Base-by-base conservation (phyloP, 2,797 vertebrate species). In the Spondyliosoma cantharus region DNA sequence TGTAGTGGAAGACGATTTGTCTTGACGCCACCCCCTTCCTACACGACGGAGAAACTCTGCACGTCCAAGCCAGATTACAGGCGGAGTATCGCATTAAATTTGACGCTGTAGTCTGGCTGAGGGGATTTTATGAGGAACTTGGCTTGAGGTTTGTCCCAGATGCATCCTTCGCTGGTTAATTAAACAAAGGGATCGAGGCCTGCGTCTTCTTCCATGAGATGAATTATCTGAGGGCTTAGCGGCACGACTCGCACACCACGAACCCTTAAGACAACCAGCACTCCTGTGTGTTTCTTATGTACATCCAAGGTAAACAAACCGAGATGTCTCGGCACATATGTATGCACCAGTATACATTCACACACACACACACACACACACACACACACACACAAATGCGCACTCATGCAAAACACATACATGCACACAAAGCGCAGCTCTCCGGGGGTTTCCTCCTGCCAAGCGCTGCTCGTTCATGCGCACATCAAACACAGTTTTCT, bases 391-490 rank as follows among this genome's bases (percentile, higher is more conserved):
- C 3, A 49, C 16, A 15, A 60, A 75, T 57, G 71, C 8, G 12
- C 79, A 76, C 65, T 89, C 80, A 85, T 62, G 86, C 78, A 81
- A 82, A 82, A 69, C 42, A 65, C 84, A 80, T 27, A 61, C 69
- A 88, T 76, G 72, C 27, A 83, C 53, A 80, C 37, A 53, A 43
- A 32, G 72, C n/a, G 9, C 29, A 62, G 60, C 76, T 73, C 86
- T 74, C 56, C 7, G 73, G 86, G 79, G 73, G 27, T 25, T 25
- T 20, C 64, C 67, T 84, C 63, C 73, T 48, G 80, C 76, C 71
- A 52, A 76, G 62, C 42, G 14, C 74, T 50, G 82, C 68, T 89
- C 71, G 76, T 62, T 88, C 87, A 85, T 87, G 87, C 19, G 15
- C n/a, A 49, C 24, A 29, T 45, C 45, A 84, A 74, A 81, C 54